phyloP scores from a whole-genome alignment of 2,888 invertebrate species.

The Mimas tiliae region DNA sequence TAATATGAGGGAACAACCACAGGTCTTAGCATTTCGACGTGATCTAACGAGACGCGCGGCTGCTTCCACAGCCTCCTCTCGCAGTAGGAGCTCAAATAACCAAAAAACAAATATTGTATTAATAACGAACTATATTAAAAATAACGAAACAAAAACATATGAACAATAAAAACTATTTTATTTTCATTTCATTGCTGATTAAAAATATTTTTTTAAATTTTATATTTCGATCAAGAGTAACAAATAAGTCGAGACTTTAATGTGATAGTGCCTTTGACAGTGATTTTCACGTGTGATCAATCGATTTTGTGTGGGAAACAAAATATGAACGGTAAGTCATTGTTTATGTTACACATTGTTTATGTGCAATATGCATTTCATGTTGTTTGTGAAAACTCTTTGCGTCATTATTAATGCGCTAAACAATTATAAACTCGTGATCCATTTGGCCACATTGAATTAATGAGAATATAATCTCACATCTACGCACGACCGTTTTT shows the following conservation, averaged over 20 bases:
- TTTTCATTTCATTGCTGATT: neutral
- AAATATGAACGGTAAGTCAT: slow-evolving; percentile 44
- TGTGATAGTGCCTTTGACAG: slow-evolving; percentile 6
- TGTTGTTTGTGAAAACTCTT: neutral
- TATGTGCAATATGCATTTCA: neutral
- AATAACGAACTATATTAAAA: neutral
- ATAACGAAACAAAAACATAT: neutral
- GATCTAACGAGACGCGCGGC: slow-evolving; percentile 33
- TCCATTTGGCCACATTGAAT: neutral
- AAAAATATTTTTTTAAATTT: neutral
- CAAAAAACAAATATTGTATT: neutral
- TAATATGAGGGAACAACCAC: slow-evolving; percentile 32
- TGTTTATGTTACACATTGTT: neutral
- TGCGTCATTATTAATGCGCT: neutral
- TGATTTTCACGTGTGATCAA: slow-evolving; percentile 23
- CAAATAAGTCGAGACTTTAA: slow-evolving; percentile 3
- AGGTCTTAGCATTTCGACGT: slow-evolving; percentile 33
- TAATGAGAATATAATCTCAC: neutral
- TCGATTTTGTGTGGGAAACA: slow-evolving; percentile 18
- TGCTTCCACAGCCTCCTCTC: slow-evolving; percentile 32
- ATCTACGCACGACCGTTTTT: neutral
- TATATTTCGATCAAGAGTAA: neutral
- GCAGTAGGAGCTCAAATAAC: slow-evolving; percentile 3
- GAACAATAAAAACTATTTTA: neutral
- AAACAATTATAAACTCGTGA: neutral